These are phyloP conservation scores for Acleris literana DNA, from an alignment of 2,888 invertebrate genomes.

Conservation along the genomic window DNA sequence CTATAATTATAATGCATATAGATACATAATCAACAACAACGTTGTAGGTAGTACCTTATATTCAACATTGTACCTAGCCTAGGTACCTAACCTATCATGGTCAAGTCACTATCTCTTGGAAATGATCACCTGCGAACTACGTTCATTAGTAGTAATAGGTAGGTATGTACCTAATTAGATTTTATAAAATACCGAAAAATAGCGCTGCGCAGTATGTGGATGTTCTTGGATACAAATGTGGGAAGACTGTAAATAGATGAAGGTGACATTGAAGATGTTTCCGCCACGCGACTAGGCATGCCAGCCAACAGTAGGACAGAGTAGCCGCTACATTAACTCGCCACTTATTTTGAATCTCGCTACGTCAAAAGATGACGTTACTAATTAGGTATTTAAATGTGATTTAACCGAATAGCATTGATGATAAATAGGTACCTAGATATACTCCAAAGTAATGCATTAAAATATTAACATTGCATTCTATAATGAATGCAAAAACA, in stretches of 20 bases:
- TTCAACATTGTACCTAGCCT: too few relatives aligned
- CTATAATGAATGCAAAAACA: too few relatives aligned
- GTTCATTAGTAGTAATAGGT: not conserved
- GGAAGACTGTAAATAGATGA: conserved; percentile 61
- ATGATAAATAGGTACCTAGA: not conserved
- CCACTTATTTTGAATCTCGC: conserved; percentile 14
- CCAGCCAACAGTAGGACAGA: conserved; percentile 53
- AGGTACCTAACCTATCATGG: too few relatives aligned
- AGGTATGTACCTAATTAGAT: not conserved
- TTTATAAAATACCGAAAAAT: conserved; percentile 1
- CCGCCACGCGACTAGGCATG: conserved; percentile 59
- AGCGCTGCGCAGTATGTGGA: conserved; percentile 18
- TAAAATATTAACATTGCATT: not conserved
- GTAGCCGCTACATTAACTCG: conserved; percentile 25
- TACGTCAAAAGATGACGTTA: conserved; percentile 9
- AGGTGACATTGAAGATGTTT: conserved; percentile 70
- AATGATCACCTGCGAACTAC: not conserved
- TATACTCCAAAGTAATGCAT: not conserved
- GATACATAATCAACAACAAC: too few relatives aligned
- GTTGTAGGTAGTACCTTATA: too few relatives aligned
- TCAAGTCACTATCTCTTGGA: too few relatives aligned
- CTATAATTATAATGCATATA: too few relatives aligned
- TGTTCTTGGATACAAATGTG: conserved; percentile 40
- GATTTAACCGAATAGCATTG: not conserved
- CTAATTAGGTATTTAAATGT: conserved; percentile 3